Evolutionary conservation across 2,888 invertebrate species (phyloP).

Genomic region (Melanostoma scalare): DNA sequence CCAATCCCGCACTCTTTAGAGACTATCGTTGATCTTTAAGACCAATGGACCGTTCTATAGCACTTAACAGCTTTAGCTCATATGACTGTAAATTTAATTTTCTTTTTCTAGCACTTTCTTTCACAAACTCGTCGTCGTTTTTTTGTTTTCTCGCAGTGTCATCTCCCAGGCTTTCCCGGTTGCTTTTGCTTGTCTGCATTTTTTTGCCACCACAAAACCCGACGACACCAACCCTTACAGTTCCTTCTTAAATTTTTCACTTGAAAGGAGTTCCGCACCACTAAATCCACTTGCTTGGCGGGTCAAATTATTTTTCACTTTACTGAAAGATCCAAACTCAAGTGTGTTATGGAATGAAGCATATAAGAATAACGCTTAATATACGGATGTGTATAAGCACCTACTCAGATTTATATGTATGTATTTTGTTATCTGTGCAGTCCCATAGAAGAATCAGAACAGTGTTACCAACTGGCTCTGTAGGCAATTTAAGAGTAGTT

Average conservation of each 20-base stretch:
- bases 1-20: constrained; percentile 30
- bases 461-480: constrained; percentile 12
- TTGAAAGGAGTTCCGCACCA: constrained; percentile 60
- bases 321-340: constrained; percentile 62
- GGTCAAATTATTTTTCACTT: constrained; percentile 71
- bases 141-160: constrained; percentile 55
- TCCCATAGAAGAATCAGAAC: constrained; percentile 30
- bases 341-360: constrained; percentile 49
- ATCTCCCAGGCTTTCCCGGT: constrained; percentile 40
- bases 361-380: constrained; percentile 63
- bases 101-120: constrained; percentile 49
- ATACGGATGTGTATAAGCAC: constrained; percentile 68
- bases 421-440: constrained; percentile 70
- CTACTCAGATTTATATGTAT: constrained; percentile 71
- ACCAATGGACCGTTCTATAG: constrained; percentile 74
- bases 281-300: constrained; percentile 59
- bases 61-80: constrained; percentile 75
- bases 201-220: constrained; percentile 44
- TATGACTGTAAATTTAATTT: constrained; percentile 74
- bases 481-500: no score
- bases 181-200: constrained; percentile 43
- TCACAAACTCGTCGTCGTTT: constrained; percentile 32
- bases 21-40: constrained; percentile 66
- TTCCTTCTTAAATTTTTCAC: constrained; percentile 59
- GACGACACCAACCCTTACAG: constrained; percentile 11